phyloP scores from a whole-genome alignment of 2,113 vertebrate genomes.

The Cettia cetti region DNA sequence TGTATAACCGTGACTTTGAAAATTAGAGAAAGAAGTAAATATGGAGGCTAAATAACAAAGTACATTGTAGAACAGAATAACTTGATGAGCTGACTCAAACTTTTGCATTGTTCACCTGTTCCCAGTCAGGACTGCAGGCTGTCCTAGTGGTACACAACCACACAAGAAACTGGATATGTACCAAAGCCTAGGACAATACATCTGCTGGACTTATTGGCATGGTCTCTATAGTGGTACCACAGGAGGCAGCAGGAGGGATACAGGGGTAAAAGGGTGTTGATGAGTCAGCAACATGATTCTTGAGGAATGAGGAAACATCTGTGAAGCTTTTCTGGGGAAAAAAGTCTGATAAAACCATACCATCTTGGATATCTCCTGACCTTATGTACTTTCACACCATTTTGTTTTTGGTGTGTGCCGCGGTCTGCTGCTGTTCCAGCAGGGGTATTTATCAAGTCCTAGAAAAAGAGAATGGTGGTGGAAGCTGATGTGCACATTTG shows the following conservation, averaged over 20 bases:
- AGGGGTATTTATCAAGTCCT: background rate
- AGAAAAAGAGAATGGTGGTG: background rate
- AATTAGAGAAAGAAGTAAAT: background rate
- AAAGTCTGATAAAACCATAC: background rate
- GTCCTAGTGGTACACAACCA: background rate
- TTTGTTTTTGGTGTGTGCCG: background rate
- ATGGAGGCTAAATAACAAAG: background rate
- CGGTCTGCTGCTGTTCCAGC: background rate
- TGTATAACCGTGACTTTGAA: background rate
- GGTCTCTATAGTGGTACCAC: background rate
- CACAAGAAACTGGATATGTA: background rate
- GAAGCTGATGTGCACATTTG: background rate
- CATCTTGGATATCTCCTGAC: background rate
- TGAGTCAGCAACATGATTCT: background rate
- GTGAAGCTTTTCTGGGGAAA: background rate
- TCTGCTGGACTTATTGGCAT: background rate
- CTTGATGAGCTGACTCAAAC: background rate
- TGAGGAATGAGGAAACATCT: background rate
- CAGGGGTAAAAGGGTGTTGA: background rate
- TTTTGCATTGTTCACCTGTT: background rate
- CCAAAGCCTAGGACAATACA: background rate
- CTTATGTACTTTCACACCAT: background rate
- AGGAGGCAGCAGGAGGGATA: background rate
- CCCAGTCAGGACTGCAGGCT: background rate
- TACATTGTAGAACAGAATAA: rapidly evolving